phyloP scores from a whole-genome alignment of 2,888 invertebrate species.

The Drepana falcataria region DNA sequence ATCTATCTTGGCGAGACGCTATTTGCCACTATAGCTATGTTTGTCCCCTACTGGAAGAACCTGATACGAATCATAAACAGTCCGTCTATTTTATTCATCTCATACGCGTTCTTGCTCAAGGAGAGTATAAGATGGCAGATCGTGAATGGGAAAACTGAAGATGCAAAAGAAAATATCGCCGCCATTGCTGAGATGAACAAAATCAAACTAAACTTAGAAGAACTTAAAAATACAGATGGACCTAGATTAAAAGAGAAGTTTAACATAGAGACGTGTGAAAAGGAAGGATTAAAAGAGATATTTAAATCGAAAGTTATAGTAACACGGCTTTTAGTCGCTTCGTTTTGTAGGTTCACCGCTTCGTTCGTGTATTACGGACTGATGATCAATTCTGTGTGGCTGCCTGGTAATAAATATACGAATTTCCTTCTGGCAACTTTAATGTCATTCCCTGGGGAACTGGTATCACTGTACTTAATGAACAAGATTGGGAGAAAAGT shows the following conservation, averaged over 20 bases:
- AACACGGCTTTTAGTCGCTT: conserved; percentile 39
- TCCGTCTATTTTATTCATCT: conserved; percentile 45
- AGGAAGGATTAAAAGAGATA: conserved; percentile 40
- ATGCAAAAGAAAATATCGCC: conserved; percentile 42
- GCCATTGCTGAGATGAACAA: conserved; percentile 46
- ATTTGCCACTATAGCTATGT: conserved; percentile 54
- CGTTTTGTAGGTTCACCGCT: conserved; percentile 44
- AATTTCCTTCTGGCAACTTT: conserved; percentile 56
- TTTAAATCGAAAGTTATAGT: conserved; percentile 47
- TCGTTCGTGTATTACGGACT: conserved; percentile 62
- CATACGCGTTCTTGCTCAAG: conserved; percentile 36
- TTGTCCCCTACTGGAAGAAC: conserved; percentile 54
- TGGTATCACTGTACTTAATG: conserved; percentile 52
- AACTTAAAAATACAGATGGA: conserved; percentile 38
- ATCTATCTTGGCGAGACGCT: conserved; percentile 53
- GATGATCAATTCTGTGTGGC: conserved; percentile 55
- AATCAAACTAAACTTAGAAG: conserved; percentile 38
- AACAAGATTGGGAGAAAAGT: conserved; percentile 54
- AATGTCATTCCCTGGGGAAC: conserved; percentile 63
- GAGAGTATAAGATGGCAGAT: conserved; percentile 66
- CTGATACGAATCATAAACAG: conserved; percentile 50
- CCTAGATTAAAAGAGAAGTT: conserved; percentile 41
- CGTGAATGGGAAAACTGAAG: conserved; percentile 44
- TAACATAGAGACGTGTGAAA: conserved; percentile 39
- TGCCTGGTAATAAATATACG: conserved; percentile 59